Percentiles rank a stretch among this genome's conserved stretches.
Conservation (phyloP, 2,888 invertebrate species). For the Rhimphoctona megacephalus region DNA sequence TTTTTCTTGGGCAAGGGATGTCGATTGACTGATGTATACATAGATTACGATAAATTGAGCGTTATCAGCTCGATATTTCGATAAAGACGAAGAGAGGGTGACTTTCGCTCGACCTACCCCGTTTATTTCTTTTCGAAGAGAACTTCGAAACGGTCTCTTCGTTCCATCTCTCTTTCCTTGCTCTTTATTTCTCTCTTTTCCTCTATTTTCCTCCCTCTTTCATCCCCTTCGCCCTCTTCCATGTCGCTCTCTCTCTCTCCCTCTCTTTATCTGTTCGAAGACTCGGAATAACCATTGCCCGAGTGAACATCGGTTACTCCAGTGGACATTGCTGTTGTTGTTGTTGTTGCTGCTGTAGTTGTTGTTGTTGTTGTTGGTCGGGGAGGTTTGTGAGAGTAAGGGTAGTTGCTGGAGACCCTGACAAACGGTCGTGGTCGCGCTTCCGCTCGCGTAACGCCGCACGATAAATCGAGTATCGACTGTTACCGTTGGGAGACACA, state of each 20-base stretch:
- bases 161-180: slow-evolving; percentile 19
- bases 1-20: slow-evolving; percentile 2
- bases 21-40: slow-evolving; percentile 3
- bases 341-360: slow-evolving; percentile 16
- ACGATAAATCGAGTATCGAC: slow-evolving; percentile 71
- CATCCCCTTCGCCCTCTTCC: neutral
- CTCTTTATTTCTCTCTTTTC: slow-evolving; percentile 14
- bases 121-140: slow-evolving; percentile 38
- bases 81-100: neutral
- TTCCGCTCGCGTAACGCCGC: slow-evolving; percentile 69
- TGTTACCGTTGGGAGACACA: slow-evolving; percentile 62
- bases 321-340: slow-evolving; percentile 33
- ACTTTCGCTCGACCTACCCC: slow-evolving; percentile 24
- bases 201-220: slow-evolving; percentile 26
- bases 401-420: slow-evolving; percentile 46
- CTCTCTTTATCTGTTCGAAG: slow-evolving; percentile 36
- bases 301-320: slow-evolving; percentile 43
- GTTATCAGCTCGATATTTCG: slow-evolving; percentile 34
- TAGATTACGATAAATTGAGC: slow-evolving; percentile 39
- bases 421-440: slow-evolving; percentile 70
- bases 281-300: slow-evolving; percentile 20
- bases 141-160: neutral
- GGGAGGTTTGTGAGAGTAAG: slow-evolving; percentile 17
- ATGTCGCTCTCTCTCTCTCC: slow-evolving; percentile 28
- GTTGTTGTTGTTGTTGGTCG: slow-evolving; percentile 31